Evolutionary conservation across 2,113 vertebrate species (phyloP).

Genomic region (Thalassoma bifasciatum): DNA sequence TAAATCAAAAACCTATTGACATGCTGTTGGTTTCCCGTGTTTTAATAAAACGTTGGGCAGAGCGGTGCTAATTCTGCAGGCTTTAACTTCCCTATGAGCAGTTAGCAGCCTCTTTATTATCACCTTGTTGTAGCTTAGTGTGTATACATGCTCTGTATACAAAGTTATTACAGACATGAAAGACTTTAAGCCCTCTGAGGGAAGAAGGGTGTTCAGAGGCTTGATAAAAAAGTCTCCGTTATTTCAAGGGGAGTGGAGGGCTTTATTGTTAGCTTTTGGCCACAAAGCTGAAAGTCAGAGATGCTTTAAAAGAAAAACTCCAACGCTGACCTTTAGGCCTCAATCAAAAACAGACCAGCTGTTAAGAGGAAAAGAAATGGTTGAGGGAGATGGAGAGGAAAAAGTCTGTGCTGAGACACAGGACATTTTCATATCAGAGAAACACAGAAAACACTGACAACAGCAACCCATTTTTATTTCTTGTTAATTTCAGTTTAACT

Average conservation of each 20-base stretch:
- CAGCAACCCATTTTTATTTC: no score
- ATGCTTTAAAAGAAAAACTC: constrained; percentile 67
- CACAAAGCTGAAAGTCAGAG: constrained; percentile 60
- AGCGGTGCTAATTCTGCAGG: constrained; percentile 57
- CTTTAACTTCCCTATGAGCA: constrained; percentile 54
- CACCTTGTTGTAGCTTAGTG: constrained; percentile 71
- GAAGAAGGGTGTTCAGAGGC: constrained; percentile 63
- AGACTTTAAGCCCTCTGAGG: constrained; percentile 60
- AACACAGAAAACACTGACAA: no score
- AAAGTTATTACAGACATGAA: constrained; percentile 71
- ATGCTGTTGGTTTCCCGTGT: constrained; percentile 7
- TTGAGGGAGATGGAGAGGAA: constrained; percentile 29
- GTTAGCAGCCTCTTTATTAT: constrained; percentile 62
- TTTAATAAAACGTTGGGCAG: constrained; percentile 23
- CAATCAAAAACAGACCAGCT: constrained; percentile 70
- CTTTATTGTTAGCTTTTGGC: constrained; percentile 69
- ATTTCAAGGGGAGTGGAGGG: constrained; percentile 58
- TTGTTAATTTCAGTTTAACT: no score
- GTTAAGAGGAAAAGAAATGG: constrained; percentile 37
- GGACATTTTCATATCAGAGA: neutral
- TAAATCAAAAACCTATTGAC: constrained; percentile 55
- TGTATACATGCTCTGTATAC: constrained; percentile 67
- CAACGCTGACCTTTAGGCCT: constrained; percentile 71
- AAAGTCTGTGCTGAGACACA: constrained; percentile 2
- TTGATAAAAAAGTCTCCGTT: constrained; percentile 63